phyloP scores from a whole-genome alignment of 2,888 invertebrate genomes.

The Thecophora atra region DNA sequence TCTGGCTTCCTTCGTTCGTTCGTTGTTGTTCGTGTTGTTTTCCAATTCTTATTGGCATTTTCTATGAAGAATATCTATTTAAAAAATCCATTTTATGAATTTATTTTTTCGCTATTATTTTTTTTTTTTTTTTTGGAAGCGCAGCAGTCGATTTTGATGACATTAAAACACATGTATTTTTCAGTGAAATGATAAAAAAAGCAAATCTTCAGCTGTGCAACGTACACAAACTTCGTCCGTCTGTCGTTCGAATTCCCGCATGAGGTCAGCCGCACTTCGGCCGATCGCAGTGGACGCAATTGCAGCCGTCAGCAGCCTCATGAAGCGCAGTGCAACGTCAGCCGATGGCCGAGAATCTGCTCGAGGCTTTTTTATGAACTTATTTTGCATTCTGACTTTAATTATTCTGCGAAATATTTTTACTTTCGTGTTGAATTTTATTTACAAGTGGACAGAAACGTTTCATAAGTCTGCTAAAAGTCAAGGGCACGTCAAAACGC shows the following conservation, averaged over 20 bases:
- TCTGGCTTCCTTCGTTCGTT: slow-evolving; percentile 1
- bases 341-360: slow-evolving; percentile 5
- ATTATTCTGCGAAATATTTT: background rate
- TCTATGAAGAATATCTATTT: background rate
- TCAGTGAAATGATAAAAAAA: background rate
- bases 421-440: background rate
- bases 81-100: background rate
- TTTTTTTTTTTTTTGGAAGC: background rate
- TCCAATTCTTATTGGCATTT: background rate
- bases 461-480: too few species aligned
- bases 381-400: background rate
- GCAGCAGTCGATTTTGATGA: background rate
- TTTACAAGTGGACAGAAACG: background rate
- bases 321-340: too few species aligned
- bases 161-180: background rate
- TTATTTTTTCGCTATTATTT: background rate
- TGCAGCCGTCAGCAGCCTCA: background rate
- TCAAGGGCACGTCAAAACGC: too few species aligned
- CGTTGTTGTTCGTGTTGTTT: background rate
- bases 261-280: too few species aligned
- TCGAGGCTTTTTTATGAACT: background rate
- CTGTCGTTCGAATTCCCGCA: slow-evolving; percentile 42
- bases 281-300: slow-evolving; percentile 11
- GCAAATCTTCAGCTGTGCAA: slow-evolving; percentile 42
- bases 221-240: slow-evolving; percentile 46